Percentiles rank a stretch among this genome's conserved stretches.
phyloP scores from a whole-genome alignment of 2,888 invertebrate species.

The Athalia rosae region DNA sequence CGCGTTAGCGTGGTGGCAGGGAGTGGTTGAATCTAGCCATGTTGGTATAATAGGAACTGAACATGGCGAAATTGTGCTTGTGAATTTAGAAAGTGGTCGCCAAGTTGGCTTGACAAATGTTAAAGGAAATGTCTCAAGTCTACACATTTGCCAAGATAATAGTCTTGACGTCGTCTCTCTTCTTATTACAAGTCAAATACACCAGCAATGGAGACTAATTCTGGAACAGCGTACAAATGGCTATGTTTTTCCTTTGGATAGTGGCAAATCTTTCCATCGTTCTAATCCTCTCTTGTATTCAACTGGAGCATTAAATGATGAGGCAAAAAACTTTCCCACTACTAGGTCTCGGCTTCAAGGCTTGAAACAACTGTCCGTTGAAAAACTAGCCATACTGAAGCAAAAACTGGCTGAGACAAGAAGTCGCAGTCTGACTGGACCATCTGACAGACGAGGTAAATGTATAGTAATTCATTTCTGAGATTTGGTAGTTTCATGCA shows the following conservation, averaged over 20 bases:
- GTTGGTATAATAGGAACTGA: constrained; percentile 72
- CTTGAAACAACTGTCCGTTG: constrained; percentile 81
- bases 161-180: constrained; percentile 78
- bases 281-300: constrained; percentile 55
- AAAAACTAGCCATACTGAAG: constrained; percentile 80
- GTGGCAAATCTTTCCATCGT: constrained; percentile 50
- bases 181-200: constrained; percentile 83
- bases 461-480: neutral
- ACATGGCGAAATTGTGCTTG: constrained; percentile 79
- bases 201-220: constrained; percentile 88
- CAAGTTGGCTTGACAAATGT: constrained; percentile 82
- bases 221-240: constrained; percentile 86
- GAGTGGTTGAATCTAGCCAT: constrained; percentile 64
- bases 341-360: constrained; percentile 78
- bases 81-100: constrained; percentile 82
- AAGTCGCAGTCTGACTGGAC: constrained; percentile 62
- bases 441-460: constrained; percentile 56
- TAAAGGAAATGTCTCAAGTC: constrained; percentile 77
- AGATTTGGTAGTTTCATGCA: too few relatives aligned
- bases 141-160: constrained; percentile 85
- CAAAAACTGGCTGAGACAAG: constrained; percentile 78
- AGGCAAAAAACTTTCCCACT: constrained; percentile 66
- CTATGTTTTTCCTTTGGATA: constrained; percentile 80
- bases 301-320: constrained; percentile 64
- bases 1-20: constrained; percentile 72